A percentile compares a stretch with the other conserved stretches of the same genome.
Evolutionary conservation across 2,888 invertebrate species (phyloP).

Genomic region (Stomorhina lunata): DNA sequence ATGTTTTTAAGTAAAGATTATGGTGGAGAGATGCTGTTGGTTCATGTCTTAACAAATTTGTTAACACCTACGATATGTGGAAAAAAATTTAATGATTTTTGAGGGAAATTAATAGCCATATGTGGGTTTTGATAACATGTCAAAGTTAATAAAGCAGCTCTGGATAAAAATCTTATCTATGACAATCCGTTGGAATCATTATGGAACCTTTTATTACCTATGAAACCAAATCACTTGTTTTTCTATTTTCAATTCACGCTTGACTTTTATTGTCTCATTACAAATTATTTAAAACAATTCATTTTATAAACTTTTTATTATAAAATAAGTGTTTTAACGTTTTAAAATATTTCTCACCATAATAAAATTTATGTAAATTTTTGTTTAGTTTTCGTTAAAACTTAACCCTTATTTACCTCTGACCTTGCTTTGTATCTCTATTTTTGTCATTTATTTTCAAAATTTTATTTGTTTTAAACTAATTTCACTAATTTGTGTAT

Average conservation of each 20-base stretch:
- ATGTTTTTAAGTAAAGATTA: neutral
- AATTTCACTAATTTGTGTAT: slow-evolving; percentile 22
- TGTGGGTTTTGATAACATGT: neutral
- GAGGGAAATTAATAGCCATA: neutral
- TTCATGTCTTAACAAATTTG: slow-evolving; percentile 16
- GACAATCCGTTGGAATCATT: no score
- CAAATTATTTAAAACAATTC: neutral
- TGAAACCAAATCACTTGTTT: neutral
- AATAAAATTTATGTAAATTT: slow-evolving; percentile 10
- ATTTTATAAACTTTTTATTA: neutral
- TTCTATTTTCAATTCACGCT: neutral
- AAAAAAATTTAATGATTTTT: neutral
- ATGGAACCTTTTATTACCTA: no score
- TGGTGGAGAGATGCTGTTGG: neutral
- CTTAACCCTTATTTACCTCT: neutral
- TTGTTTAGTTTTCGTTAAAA: neutral
- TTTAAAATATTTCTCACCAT: slow-evolving; percentile 26
- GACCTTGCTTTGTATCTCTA: slow-evolving; percentile 17
- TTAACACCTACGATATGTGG: slow-evolving; percentile 38
- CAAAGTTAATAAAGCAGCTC: no score
- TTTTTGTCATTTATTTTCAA: no score
- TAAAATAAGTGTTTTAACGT: no score
- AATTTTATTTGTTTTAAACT: neutral
- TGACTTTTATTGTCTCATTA: neutral
- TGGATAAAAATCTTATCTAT: no score